Conservation (phyloP, 1,140 invertebrate genomes). For the Nautilus pompilius region DNA sequence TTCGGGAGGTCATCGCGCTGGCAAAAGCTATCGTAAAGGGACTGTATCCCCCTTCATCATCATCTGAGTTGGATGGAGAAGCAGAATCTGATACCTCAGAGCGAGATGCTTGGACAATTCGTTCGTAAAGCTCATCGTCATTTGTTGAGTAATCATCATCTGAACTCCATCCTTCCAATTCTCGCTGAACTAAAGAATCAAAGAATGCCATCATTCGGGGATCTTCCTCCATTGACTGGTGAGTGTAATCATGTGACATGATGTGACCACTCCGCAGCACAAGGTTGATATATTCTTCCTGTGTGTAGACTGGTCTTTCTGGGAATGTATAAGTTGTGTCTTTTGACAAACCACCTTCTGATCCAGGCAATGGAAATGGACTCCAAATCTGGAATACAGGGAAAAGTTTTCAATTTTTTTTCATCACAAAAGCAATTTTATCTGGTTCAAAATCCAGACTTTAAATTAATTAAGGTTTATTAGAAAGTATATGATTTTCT, state of each 20-base stretch:
- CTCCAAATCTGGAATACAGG: slow-evolving; percentile 69
- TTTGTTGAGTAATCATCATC: slow-evolving; percentile 29
- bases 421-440: no score
- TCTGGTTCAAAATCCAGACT: no score
- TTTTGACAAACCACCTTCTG: slow-evolving; percentile 1
- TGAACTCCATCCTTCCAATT: slow-evolving; percentile 67
- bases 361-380: slow-evolving; percentile 62
- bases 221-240: slow-evolving; percentile 84
- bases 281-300: slow-evolving; percentile 81
- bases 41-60: slow-evolving; percentile 27
- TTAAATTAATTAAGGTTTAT: no score
- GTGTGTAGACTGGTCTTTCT: slow-evolving; percentile 75
- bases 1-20: slow-evolving; percentile 35
- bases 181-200: slow-evolving; percentile 85
- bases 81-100: slow-evolving; percentile 12
- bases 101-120: slow-evolving; percentile 30
- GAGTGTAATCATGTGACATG: slow-evolving; percentile 63
- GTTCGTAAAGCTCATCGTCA: slow-evolving; percentile 40
- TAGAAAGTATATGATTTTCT: no score
- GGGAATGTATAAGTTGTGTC: slow-evolving; percentile 8
- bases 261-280: slow-evolving; percentile 72
- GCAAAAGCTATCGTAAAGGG: slow-evolving; percentile 46
- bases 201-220: slow-evolving; percentile 95
- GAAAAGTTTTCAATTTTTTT: no score
- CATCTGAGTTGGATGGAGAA: slow-evolving; percentile 2